Evolutionary conservation across 2,797 vertebrate genomes (phyloP), one percentile per base, ranked within the genome.

Genomic region (Setipinna tenuifilis): DNA sequence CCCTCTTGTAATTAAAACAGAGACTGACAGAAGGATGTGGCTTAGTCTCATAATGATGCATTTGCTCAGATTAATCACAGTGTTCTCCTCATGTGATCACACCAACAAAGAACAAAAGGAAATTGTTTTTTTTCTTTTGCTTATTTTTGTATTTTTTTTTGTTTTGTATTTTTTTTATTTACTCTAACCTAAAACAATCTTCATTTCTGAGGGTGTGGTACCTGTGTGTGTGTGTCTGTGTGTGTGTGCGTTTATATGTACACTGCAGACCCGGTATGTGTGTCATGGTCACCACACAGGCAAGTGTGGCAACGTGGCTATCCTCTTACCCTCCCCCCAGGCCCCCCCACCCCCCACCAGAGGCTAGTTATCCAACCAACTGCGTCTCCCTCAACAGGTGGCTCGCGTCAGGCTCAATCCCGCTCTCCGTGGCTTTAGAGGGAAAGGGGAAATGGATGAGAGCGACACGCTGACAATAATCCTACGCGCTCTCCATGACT

Each of bases 1-100:
- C 95, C 95, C 96, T 97, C 94, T 94, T 97, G 97, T 97, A 97
- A 98, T 98, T 98, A 97, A 97, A 98, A 96, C 94, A 94, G 96
- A 97, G 96, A 96, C 93, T 96, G 96, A 97, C 96, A 97, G 97
- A 97, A 96, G 96, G 95, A 95, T 96, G 95, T 94, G 96, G 96
- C 97, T 98, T 97, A 97, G 93, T 90, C 90, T 94, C 87, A 93
- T 96, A 97, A 96, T 96, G 95, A 97, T 96, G 96, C 95, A 95
- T 97, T 97, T 96, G 97, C 95, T 96, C 95, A 94, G 95, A 97
- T 97, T 97, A 97, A 97, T 97, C 95, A 90, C 94, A 94, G 95
- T 93, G 93, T 96, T 95, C 94, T 96, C 94, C 96, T 94, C 93
- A 93, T 94, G 93, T 96, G 95, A 95, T 94, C 94, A 94, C 94